Conservation (phyloP, 2,113 vertebrate species). For the Nannobrachium achirus region DNA sequence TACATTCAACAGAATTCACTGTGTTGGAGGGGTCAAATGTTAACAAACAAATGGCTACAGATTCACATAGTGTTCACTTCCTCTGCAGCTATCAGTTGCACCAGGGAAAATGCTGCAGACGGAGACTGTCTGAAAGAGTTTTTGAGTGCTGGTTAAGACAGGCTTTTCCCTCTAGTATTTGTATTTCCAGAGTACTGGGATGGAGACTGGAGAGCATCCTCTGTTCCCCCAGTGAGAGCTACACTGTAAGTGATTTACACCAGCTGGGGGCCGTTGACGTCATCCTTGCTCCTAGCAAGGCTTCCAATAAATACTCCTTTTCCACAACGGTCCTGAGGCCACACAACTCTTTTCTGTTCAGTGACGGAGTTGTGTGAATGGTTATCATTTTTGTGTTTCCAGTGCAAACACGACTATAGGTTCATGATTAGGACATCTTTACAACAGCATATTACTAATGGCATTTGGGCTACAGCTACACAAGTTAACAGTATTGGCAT, state of each 20-base stretch:
- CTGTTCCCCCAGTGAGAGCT: slow-evolving; percentile 21
- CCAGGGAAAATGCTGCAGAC: slow-evolving; percentile 1
- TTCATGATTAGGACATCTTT: too few species aligned
- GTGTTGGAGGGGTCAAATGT: not conserved
- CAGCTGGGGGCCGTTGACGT: slow-evolving; percentile 52
- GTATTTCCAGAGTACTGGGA: slow-evolving; percentile 24
- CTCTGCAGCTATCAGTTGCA: not conserved
- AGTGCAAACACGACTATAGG: too few species aligned
- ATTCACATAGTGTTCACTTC: slow-evolving; percentile 9
- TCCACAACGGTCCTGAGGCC: too few species aligned
- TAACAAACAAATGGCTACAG: slow-evolving; percentile 2
- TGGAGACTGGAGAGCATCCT: slow-evolving; percentile 28
- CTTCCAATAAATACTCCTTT: too few species aligned
- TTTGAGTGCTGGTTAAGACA: slow-evolving; percentile 27
- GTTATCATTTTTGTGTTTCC: too few species aligned
- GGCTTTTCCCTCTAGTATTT: slow-evolving; percentile 26
- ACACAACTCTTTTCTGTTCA: too few species aligned
- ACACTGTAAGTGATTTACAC: slow-evolving; percentile 61
- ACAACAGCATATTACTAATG: too few species aligned
- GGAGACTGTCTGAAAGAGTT: not conserved
- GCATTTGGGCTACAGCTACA: too few species aligned
- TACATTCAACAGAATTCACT: too few species aligned
- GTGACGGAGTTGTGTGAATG: too few species aligned
- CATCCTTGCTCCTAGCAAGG: slow-evolving; percentile 24
- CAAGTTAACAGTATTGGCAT: too few species aligned